Percentiles rank a stretch among this genome's conserved stretches.
Conservation (phyloP, 2,113 vertebrate genomes). For the Brachionichthys hirsutus region DNA sequence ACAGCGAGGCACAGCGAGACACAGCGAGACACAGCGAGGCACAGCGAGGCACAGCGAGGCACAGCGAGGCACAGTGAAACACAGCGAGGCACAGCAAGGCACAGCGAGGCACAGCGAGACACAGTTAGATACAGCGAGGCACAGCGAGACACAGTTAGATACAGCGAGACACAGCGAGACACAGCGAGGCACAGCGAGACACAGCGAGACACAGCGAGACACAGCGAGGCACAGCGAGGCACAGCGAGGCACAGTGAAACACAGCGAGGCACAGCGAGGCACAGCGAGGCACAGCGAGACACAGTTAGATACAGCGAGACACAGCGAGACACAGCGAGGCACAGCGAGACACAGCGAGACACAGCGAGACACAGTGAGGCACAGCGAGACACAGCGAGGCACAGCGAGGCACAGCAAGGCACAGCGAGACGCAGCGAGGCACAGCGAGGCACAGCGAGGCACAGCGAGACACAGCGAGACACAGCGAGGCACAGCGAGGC, state of each 20-base stretch:
- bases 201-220: slow-evolving; percentile 30
- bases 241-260: slow-evolving; percentile 23
- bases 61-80: slow-evolving; percentile 23
- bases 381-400: slow-evolving; percentile 36
- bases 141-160: slow-evolving; percentile 22
- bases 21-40: slow-evolving; percentile 30
- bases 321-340: slow-evolving; percentile 22
- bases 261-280: no score
- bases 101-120: slow-evolving; percentile 35
- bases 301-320: slow-evolving; percentile 39
- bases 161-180: slow-evolving; percentile 35
- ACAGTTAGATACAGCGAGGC: slow-evolving; percentile 38
- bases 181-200: slow-evolving; percentile 39
- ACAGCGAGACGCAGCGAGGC: slow-evolving; percentile 35
- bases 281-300: slow-evolving; percentile 35
- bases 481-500: no score
- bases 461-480: slow-evolving; percentile 35
- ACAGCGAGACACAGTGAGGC: no score
- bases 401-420: no score
- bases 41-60: slow-evolving; percentile 31
- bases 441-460: no score
- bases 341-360: slow-evolving; percentile 35
- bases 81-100: no score
- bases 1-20: slow-evolving; percentile 39
- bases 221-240: slow-evolving; percentile 31